Conservation (phyloP, 2,797 vertebrate genomes). For the Lerista edwardsae region DNA sequence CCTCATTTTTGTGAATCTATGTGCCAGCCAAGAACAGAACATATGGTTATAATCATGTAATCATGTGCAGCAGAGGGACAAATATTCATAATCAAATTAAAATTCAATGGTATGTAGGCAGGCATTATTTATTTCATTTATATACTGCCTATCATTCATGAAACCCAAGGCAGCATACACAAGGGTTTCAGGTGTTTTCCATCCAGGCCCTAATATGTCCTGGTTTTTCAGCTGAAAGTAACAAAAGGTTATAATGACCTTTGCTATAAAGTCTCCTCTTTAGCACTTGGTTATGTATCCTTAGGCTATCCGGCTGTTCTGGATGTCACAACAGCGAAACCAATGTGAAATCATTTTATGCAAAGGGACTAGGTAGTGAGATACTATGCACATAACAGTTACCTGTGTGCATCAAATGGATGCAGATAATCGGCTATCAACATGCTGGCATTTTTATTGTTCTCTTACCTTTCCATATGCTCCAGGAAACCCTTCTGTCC, state of each 20-base stretch:
- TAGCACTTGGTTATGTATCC: neutral
- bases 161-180: neutral
- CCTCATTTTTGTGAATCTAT: neutral
- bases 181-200: neutral
- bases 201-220: neutral
- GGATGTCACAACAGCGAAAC: neutral
- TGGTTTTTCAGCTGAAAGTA: neutral
- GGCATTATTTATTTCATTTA: too few relatives aligned
- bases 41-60: neutral
- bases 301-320: neutral
- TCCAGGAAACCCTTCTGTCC: constrained; percentile 85
- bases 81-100: too few relatives aligned
- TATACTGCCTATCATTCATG: too few relatives aligned
- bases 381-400: neutral
- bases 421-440: neutral
- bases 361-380: neutral
- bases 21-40: neutral
- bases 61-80: neutral
- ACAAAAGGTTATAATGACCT: neutral
- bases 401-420: neutral
- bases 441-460: neutral
- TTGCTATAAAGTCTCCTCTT: neutral
- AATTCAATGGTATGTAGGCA: too few relatives aligned
- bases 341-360: neutral
- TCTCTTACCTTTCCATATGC: constrained; percentile 80